Percentiles rank a stretch among this genome's conserved stretches.
Conservation (phyloP, 2,888 invertebrate species). For the Euplexia lucipara region DNA sequence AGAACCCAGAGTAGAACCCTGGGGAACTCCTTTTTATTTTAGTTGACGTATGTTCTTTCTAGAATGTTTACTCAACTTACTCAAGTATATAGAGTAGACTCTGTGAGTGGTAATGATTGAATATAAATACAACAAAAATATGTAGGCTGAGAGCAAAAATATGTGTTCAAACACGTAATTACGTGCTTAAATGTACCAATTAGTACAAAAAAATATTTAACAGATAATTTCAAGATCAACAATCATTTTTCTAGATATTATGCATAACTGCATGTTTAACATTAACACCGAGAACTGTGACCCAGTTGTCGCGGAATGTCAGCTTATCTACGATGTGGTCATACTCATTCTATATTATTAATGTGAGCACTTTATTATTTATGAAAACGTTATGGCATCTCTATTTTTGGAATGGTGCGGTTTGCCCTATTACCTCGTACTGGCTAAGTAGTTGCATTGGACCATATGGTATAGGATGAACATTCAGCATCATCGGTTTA, state of each 20-base stretch:
- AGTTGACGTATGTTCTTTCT: not conserved
- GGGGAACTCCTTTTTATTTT: not conserved
- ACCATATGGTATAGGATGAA: not conserved
- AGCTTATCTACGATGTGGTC: slow-evolving; percentile 52
- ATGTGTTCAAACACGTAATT: slow-evolving; percentile 1
- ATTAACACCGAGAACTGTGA: slow-evolving; percentile 50
- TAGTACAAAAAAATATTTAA: slow-evolving; percentile 1
- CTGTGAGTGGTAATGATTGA: not conserved
- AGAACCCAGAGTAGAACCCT: not conserved
- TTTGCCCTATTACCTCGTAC: not conserved
- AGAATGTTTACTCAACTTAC: not conserved
- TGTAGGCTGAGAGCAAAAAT: slow-evolving; percentile 4
- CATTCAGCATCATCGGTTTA: not conserved
- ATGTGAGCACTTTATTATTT: slow-evolving; percentile 38
- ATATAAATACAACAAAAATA: slow-evolving; percentile 19
- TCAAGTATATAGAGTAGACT: too few relatives aligned
- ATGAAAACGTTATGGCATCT: slow-evolving; percentile 52
- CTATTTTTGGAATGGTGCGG: slow-evolving; percentile 42
- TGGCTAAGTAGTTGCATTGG: too few relatives aligned
- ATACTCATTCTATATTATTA: slow-evolving; percentile 39
- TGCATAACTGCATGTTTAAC: slow-evolving; percentile 39
- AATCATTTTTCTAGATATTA: slow-evolving; percentile 6
- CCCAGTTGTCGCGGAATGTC: slow-evolving; percentile 49
- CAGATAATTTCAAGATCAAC: slow-evolving; percentile 20
- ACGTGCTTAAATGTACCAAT: slow-evolving; percentile 21